phyloP scores from a whole-genome alignment of 2,797 vertebrate species.

The Saguinus oedipus region DNA sequence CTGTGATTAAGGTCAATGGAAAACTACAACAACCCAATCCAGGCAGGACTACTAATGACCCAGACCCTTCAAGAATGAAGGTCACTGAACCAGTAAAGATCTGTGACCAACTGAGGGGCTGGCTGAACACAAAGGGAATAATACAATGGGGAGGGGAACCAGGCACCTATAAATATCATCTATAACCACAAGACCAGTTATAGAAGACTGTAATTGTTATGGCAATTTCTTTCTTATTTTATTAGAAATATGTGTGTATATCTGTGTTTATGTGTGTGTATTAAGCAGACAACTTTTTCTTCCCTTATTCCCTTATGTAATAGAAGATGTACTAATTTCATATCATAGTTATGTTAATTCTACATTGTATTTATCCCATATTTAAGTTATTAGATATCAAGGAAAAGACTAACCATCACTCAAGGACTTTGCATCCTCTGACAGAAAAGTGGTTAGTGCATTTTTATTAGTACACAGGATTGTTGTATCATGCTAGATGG shows the following conservation, averaged over 20 bases:
- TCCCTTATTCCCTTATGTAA: background rate
- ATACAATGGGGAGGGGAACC: background rate
- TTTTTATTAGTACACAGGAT: background rate
- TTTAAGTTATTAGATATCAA: background rate
- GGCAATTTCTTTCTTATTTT: background rate
- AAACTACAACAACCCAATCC: background rate
- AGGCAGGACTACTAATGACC: background rate
- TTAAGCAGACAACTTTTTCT: background rate
- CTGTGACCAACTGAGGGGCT: background rate
- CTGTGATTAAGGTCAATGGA: background rate
- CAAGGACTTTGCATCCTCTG: background rate
- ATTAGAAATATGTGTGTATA: background rate
- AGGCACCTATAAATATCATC: background rate
- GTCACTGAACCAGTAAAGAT: background rate
- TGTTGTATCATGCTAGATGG: background rate
- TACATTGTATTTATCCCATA: background rate
- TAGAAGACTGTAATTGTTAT: background rate
- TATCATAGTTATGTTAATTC: background rate
- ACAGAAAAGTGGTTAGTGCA: background rate
- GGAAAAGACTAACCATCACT: background rate
- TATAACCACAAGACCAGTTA: background rate
- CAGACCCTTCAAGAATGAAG: background rate
- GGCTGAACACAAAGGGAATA: background rate
- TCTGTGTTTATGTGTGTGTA: background rate
- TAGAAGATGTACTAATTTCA: background rate